Evolutionary conservation across 2,888 invertebrate species (phyloP), one percentile per base, ranked within the genome.

Genomic region (Acholoe squamosa): DNA sequence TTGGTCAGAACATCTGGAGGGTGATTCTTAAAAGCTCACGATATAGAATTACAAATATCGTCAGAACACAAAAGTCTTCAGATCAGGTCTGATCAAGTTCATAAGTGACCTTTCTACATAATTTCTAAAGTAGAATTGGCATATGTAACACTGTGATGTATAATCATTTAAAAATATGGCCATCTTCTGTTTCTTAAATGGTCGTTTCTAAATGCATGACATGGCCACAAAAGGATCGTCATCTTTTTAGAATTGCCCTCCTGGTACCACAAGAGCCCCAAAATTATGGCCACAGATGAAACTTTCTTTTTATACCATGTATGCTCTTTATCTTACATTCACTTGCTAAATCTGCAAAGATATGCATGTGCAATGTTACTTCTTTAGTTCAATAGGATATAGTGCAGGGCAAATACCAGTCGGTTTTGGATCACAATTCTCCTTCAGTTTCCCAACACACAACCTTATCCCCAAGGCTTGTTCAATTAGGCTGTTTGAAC

Each of bases 241-340:
- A n/a, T n/a, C n/a, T n/a, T n/a, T n/a, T n/a, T n/a, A n/a, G n/a
- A n/a, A n/a, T n/a, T n/a, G n/a, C n/a, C n/a, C n/a, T n/a, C n/a
- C n/a, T n/a, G 89, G 89, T 12, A 89, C 89, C 28, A 89, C 89
- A 1, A 43, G 89, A 0, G 43, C 33, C 22, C 25, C 88, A 19
- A 88, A 88, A 28, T 0, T 88, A 28, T 88, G 52, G 19, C 54
- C 88, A 43, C 14, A 51, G 51, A 5, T 22, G n/a, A 0, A 33
- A 43, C 7, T 43, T 16, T n/a, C n/a, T 14, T 34, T 33, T 34
- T 33, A 14, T 5, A 28, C 7, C 28, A 84, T 0, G 19, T 33
- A 51, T 3, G 16, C 34, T 25, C 43, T 1, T 25, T 43, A 14
- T 28, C 33, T 34, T 51, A 25, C 43, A 14, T 84, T 3, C 19